Evolutionary conservation across 2,113 vertebrate genomes (phyloP), one percentile per base, ranked within the genome.

Genomic region (Oreocharis arfaki): DNA sequence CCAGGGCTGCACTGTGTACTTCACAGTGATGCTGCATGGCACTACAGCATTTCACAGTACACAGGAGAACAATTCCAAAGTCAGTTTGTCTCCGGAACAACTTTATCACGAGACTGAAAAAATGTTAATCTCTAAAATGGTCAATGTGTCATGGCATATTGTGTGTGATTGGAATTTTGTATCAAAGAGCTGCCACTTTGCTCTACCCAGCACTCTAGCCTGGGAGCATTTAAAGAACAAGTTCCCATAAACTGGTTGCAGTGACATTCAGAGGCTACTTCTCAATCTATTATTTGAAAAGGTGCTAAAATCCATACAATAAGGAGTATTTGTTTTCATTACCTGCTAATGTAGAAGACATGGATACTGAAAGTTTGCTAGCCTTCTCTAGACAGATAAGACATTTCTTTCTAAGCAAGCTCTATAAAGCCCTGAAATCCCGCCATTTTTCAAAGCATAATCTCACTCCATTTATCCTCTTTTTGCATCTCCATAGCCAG

Each of bases 71-170:
- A 94, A 75, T 23, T 61, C 67, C 59, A 13, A 92, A 91, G 56
- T 91, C 81, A 81, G 23, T 76, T 73, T 93, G 46, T 79, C 87
- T 90, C 80, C 75, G 61, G 69, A 95, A 90, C 26, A 89, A 93
- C 70, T 86, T 89, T 47, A 92, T 79, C 81, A 97, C 3, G 6
- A 75, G 89, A 94, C 63, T 81, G 65, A 96, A 96, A 94, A 97
- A 91, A 94, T 64, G 71, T 96, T 94, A 92, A 95, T 93, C 84
- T 94, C 93, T 52, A 79, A 91, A 92, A 79, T 82, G 46, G 59
- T 81, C 77, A 57, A 20, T 18, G 49, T 96, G 86, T 92, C 84
- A 86, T 68, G 47, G 74, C 74, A 95, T 71, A 78, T 26, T 85
- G 21, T 37, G 44, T 78, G 83, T 13, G 42, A 94, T 11, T 71